Evolutionary conservation across 2,888 invertebrate species (phyloP), one percentile per base, ranked within the genome.

Genomic region (Phoenoteleia sp.): DNA sequence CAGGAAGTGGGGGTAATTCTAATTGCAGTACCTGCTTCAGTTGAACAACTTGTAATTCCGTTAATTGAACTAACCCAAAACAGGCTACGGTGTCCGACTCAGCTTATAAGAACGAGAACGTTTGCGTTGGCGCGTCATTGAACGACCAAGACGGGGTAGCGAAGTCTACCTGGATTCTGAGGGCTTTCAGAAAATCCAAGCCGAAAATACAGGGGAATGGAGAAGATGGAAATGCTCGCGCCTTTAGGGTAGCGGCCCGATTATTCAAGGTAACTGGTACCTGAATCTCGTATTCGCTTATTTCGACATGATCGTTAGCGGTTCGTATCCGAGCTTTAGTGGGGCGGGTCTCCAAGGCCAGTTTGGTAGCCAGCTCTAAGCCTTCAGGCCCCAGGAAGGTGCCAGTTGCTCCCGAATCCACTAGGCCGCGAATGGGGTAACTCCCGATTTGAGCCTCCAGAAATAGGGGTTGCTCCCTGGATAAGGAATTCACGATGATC

Each of bases 141-240:
- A 39, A 39, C 25, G 13, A 54, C 52, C 27, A 54, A 23, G 52
- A 39, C 3, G 39, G 39, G 13, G 39, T 39, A 3, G 39, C 11
- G 39, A 39, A 39, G 11, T 39, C 39, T 11, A 39, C 39, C 11
- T 39, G 39, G 3, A 39, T 39, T 3, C 39, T 11, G 3, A 39
- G 11, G 3, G 2, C 2, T 9, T 17, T 33, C 1, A 19, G 21
- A n/a, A 58, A 58, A 13, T 58, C 36, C 5, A 58, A 36, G 2
- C 58, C 58, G 19, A 58, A 58, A 19, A 58, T 27, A 21, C 58
- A 58, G 1, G 33, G 15, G 13, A 58, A 58, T 7, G 58, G 58
- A 3, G 11, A 17, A 7, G 58, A 25, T 9, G 36, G 58, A 19
- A 58, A 58, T 1, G 33, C 58, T 1, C 36, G 11, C 7, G 36